Percentiles rank a stretch among this genome's conserved stretches.
Evolutionary conservation across 2,888 invertebrate species (phyloP).

Genomic region (Rhagophthalmus giganteus): DNA sequence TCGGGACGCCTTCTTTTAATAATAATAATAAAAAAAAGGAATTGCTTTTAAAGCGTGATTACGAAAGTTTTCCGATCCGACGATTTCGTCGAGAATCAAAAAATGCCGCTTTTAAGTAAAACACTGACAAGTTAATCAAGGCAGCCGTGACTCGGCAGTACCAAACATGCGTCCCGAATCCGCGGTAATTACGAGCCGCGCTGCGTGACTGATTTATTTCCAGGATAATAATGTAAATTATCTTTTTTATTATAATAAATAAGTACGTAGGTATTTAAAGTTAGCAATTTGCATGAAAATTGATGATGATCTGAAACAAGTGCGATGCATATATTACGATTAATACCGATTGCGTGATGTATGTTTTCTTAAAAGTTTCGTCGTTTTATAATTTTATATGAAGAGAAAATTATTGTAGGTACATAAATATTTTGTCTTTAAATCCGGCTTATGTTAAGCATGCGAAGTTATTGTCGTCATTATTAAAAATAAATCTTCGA

Average conservation of each 20-base stretch:
- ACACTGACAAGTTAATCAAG: slow-evolving; percentile 56
- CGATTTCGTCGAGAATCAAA: slow-evolving; percentile 31
- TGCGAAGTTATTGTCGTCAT: no score
- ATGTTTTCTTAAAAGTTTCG: no score
- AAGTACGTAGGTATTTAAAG: no score
- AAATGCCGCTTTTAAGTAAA: slow-evolving; percentile 51
- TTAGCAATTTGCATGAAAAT: no score
- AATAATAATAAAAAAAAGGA: not conserved
- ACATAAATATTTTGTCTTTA: no score
- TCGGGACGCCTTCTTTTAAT: not conserved
- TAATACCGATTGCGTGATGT: no score
- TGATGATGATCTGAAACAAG: no score
- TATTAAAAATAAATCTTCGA: not conserved
- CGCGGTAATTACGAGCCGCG: slow-evolving; percentile 50
- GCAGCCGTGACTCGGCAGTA: slow-evolving; percentile 48
- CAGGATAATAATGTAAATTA: slow-evolving; percentile 22
- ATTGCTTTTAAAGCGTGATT: slow-evolving; percentile 2
- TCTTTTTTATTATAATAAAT: not conserved
- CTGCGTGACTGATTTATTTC: slow-evolving; percentile 43
- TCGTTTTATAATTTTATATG: no score
- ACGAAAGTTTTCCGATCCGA: slow-evolving; percentile 9
- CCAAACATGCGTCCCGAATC: slow-evolving; percentile 53
- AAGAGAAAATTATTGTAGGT: no score
- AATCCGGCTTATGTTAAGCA: no score
- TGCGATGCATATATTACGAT: no score